These are phyloP conservation scores for Colaptes auratus DNA, from an alignment of 2,113 vertebrate genomes.

Conservation along the genomic window DNA sequence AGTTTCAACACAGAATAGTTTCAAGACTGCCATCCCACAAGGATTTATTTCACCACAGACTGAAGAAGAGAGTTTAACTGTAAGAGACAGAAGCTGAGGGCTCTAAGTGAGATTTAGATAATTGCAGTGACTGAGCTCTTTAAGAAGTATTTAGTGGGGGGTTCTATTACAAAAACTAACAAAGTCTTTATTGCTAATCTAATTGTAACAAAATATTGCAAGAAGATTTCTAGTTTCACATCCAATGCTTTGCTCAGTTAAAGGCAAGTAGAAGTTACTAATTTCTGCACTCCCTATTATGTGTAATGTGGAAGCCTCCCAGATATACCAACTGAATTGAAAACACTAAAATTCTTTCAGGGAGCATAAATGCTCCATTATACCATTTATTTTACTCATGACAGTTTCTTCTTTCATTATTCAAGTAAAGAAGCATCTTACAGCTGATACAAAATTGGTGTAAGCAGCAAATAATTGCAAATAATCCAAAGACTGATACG, in stretches of 20 bases:
- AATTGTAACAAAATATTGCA: constrained; percentile 18
- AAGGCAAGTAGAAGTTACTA: background rate
- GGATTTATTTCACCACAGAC: background rate
- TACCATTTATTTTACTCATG: background rate
- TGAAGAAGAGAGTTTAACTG: background rate
- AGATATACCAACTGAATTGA: background rate
- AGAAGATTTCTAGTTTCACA: background rate
- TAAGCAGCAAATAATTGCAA: background rate
- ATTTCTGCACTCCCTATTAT: background rate
- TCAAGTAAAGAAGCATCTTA: background rate
- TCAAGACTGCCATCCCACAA: background rate
- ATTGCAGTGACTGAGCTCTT: background rate
- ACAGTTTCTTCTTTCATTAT: background rate
- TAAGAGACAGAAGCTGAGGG: background rate
- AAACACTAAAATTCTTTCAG: background rate
- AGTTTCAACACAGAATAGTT: background rate
- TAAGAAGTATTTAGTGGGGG: background rate
- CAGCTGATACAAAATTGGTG: background rate
- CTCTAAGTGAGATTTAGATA: background rate
- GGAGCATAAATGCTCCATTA: background rate
- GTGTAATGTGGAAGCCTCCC: background rate
- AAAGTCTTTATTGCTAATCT: constrained; percentile 30
- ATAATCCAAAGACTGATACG: background rate
- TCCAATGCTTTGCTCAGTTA: background rate
- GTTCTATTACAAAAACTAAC: background rate